Conservation (phyloP, 2,113 vertebrate species). For the Thryonomys swinderianus region DNA sequence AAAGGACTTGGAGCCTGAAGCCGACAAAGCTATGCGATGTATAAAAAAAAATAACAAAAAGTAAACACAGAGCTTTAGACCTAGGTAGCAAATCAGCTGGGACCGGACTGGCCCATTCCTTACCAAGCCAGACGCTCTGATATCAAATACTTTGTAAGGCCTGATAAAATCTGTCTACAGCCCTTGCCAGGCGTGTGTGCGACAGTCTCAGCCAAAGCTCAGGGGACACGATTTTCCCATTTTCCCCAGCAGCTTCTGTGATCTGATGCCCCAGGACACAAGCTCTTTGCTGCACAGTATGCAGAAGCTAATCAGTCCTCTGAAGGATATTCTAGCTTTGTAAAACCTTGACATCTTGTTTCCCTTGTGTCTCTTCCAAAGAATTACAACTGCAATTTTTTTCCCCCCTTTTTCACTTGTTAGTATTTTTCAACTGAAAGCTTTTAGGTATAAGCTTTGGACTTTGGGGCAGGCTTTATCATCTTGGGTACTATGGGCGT, state of each 20-base stretch:
- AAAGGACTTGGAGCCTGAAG: not conserved
- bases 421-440: not conserved
- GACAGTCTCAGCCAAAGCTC: not conserved
- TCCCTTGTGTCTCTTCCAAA: not conserved
- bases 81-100: not conserved
- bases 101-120: not conserved
- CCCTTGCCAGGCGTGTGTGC: rapidly evolving
- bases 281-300: not conserved
- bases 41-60: slow-evolving; percentile 29
- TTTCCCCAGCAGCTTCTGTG: not conserved
- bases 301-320: not conserved
- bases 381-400: not conserved
- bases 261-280: not conserved
- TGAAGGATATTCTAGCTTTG: not conserved
- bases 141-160: slow-evolving; percentile 19
- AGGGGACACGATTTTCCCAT: not conserved
- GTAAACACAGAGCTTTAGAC: not conserved
- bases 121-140: not conserved
- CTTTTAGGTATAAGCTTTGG: not conserved
- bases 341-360: not conserved
- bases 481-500: rapidly evolving
- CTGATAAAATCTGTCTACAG: slow-evolving; percentile 42
- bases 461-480: not conserved
- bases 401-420: not conserved
- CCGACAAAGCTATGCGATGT: rapidly evolving